Evolutionary conservation across 2,113 vertebrate genomes (phyloP).

Genomic region (Steatornis caripensis): DNA sequence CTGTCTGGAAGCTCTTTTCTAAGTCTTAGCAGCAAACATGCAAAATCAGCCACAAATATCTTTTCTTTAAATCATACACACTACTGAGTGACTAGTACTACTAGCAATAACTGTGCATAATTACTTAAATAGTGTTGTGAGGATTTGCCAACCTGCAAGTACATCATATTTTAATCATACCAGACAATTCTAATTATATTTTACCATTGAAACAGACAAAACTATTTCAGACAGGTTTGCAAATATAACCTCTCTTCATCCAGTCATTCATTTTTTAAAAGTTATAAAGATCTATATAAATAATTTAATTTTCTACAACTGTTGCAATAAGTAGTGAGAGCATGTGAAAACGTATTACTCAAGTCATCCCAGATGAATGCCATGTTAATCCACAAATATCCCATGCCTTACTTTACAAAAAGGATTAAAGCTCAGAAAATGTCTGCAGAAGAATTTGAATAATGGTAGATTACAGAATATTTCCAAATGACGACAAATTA

Average conservation of each 20-base stretch:
- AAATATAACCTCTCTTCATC: background rate
- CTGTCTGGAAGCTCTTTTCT: background rate
- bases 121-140: background rate
- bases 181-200: background rate
- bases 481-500: background rate
- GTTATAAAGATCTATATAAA: background rate
- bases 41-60: background rate
- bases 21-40: background rate
- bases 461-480: background rate
- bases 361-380: background rate
- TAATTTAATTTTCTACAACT: background rate
- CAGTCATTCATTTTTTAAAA: background rate
- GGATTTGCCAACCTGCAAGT: background rate
- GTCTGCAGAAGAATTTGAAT: background rate
- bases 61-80: background rate
- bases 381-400: background rate
- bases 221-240: background rate
- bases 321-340: background rate
- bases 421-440: background rate
- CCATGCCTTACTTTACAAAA: background rate
- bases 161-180: background rate
- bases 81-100: background rate
- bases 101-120: background rate
- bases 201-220: background rate
- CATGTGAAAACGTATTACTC: background rate